These are phyloP conservation scores for Ophion costatus DNA, from an alignment of 2,888 invertebrate species.

Conservation along the genomic window DNA sequence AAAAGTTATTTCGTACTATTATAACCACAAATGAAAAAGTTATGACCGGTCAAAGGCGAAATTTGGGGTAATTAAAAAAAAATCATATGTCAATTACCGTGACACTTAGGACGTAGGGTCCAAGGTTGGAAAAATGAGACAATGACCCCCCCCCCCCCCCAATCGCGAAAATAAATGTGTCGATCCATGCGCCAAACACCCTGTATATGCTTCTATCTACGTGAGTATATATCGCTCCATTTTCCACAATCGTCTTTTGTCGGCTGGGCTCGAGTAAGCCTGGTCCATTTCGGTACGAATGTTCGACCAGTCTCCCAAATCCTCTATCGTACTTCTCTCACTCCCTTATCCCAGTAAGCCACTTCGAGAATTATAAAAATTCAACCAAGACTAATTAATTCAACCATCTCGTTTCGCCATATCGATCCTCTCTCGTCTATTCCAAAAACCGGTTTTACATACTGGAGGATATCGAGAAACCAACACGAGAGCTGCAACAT, in stretches of 20 bases:
- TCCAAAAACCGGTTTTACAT: not conserved
- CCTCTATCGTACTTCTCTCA: constrained; percentile 19
- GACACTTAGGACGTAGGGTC: too few relatives aligned
- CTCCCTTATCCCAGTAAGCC: not conserved
- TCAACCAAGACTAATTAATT: constrained; percentile 38
- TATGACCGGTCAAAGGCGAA: too few relatives aligned
- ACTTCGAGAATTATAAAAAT: constrained; percentile 51
- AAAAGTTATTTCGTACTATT: too few relatives aligned
- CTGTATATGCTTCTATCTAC: not conserved
- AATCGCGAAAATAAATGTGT: too few relatives aligned
- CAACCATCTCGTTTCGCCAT: constrained; percentile 31
- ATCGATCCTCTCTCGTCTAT: constrained; percentile 47
- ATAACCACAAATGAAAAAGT: too few relatives aligned
- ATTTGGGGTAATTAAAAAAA: too few relatives aligned
- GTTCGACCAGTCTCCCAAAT: constrained; percentile 36
- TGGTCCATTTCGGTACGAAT: constrained; percentile 20
- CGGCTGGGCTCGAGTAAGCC: constrained; percentile 49
- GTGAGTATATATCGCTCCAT: not conserved
- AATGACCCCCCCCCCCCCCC: too few relatives aligned
- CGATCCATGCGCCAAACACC: not conserved
- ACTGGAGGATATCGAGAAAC: not conserved
- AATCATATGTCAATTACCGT: too few relatives aligned
- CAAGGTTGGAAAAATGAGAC: too few relatives aligned
- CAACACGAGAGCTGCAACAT: not conserved
- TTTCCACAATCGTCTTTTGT: constrained; percentile 18